Evolutionary conservation across 2,113 vertebrate genomes (phyloP), one percentile per base, ranked within the genome.

Genomic region (Scopus umbretta): DNA sequence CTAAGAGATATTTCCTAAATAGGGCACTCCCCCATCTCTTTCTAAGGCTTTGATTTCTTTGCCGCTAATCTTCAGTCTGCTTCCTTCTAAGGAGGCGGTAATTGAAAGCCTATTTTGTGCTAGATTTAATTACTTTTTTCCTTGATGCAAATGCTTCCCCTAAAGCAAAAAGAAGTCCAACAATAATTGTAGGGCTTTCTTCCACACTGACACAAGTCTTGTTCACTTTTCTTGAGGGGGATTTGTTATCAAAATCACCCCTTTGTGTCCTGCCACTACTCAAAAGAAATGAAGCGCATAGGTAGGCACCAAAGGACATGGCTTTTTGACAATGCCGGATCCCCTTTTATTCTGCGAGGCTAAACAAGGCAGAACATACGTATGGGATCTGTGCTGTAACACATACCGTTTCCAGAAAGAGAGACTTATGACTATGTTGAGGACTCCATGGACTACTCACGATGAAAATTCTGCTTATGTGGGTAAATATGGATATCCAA

Each of bases 31-130:
- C 66, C 21, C 66, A 50, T 50, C 62, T 68, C 94, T 87, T 91
- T 76, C 66, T n/a, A 70, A 70, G 53, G 74, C 95, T 97, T 97
- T 97, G 94, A 96, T 96, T 97, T 91, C 81, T 86, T 59, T 74
- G 85, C 87, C 78, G 95, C 93, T 95, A 96, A 94, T 96, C 94
- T 96, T 75, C 53, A 85, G 81, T 17, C 81, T 62, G 89, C 87
- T 95, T 96, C 91, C 95, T 96, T 76, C 95, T 90, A 88, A 91
- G 65, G 89, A 96, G 89, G 89, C 40, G 1, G 72, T 94, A 97
- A 97, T 93, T 96, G 95, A 95, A 96, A 97, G 92, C 81, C 91
- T 73, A 92, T 85, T 80, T 91, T 83, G 47, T 72, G 61, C 13
- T 21, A 82, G 52, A 95, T 89, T 94, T 84, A 80, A 95, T 92